Evolutionary conservation across 2,888 invertebrate genomes (phyloP), one percentile per base, ranked within the genome.

Genomic region (Scaptomyza caliginosa): DNA sequence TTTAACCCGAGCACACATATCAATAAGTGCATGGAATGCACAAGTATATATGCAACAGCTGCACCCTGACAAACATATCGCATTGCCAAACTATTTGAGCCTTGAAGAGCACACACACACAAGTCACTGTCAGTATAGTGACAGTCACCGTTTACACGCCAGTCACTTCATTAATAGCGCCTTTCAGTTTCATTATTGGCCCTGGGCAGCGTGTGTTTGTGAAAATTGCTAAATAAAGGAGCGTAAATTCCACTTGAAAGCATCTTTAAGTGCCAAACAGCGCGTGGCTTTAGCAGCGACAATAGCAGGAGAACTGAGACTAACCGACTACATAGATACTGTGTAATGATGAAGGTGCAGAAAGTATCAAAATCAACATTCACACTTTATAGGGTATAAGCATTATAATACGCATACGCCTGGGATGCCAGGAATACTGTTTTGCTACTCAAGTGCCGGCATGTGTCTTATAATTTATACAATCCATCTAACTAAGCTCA

Each of bases 191-290:
- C 46, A 74, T 74, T 60, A 60, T 57, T 57, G 56, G 70, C 55
- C 59, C 64, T 64, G 63, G 64, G 48, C 43, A 11, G 7, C 43
- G 43, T n/a, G 26, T 11, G 32, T n/a, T 38, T 17, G 66, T 56
- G 59, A 64, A 70, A 80, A 81, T 82, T 84, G 77, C 70, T 63
- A 81, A 85, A 82, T 72, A 87, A 87, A 87, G 78, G 68, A 77
- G 63, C 68, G 56, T 64, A 67, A 74, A 77, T 80, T 66, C 32
- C 42, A 74, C 66, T 77, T 77, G 68, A 71, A 85, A 77, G 70
- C 77, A 59, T 66, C 65, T 81, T 81, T 78, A 87, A 81, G 68
- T 84, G 69, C 67, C 63, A 64, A 63, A 49, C 45, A 49, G 76
- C 71, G 73, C 80, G 77, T 84, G 74, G 48, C 65, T 52, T 17